phyloP scores from a whole-genome alignment of 30 jellyfish, hydroid and myxozoan genomes.

The Cassiopea xamachana region DNA sequence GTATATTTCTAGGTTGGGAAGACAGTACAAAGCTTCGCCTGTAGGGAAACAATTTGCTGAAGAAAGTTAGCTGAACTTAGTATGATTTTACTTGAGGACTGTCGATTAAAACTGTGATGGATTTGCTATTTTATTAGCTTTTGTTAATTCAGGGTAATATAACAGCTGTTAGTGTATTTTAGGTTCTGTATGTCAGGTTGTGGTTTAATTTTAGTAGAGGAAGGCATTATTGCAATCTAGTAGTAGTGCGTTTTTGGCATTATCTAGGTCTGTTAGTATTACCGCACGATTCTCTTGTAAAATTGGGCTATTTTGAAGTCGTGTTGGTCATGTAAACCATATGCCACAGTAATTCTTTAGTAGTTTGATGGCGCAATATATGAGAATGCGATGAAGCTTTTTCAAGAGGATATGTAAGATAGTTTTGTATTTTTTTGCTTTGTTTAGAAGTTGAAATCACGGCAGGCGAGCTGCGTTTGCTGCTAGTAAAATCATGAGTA shows the following conservation, averaged over 20 bases:
- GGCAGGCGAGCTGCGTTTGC: background rate
- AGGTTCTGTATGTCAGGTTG: background rate
- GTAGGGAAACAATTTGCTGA: slow-evolving; percentile 54
- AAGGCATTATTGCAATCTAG: background rate
- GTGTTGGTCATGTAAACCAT: background rate
- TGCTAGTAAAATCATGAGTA: too few species aligned
- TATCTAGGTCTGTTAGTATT: background rate
- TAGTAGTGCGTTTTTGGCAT: background rate
- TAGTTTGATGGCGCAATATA: background rate
- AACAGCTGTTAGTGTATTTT: slow-evolving; percentile 3
- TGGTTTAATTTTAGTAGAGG: background rate
- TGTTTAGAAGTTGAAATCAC: background rate
- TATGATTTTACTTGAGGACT: slow-evolving; percentile 17
- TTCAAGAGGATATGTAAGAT: too few species aligned
- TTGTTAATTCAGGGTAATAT: slow-evolving; percentile 27
- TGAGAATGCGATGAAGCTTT: too few species aligned
- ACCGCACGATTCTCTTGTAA: background rate
- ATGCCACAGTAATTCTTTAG: background rate
- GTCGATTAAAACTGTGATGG: background rate
- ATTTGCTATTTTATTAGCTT: slow-evolving; percentile 21
- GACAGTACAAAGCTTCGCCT: slow-evolving; percentile 60
- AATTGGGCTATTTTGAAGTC: background rate
- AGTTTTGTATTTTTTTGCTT: background rate
- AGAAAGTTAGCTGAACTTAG: slow-evolving; percentile 49
- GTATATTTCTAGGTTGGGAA: slow-evolving; percentile 64